Conservation (phyloP, 2,888 invertebrate genomes). For the Nycteola revayana region DNA sequence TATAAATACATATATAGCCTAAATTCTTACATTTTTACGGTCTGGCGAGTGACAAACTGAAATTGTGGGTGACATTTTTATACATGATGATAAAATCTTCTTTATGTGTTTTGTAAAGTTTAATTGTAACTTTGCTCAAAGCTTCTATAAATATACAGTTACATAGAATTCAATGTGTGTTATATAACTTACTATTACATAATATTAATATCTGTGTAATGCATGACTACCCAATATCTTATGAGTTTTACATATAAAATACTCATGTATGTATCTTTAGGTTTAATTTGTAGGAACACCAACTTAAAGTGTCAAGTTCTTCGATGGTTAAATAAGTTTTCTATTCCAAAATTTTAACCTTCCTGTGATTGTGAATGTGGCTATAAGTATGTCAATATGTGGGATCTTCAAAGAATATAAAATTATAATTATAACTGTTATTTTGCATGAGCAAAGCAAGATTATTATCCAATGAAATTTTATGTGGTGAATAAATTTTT, state of each 20-base stretch:
- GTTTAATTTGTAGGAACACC: slow-evolving; percentile 70
- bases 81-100: slow-evolving; percentile 47
- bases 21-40: slow-evolving; percentile 50
- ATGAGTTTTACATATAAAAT: slow-evolving; percentile 50
- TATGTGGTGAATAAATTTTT: slow-evolving; percentile 80
- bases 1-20: slow-evolving; percentile 53
- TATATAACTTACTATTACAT: slow-evolving; percentile 13
- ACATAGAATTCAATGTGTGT: slow-evolving; percentile 34
- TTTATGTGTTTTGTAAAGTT: slow-evolving; percentile 36
- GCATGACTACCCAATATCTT: slow-evolving; percentile 33
- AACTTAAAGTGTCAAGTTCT: slow-evolving; percentile 58
- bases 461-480: slow-evolving; percentile 53
- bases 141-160: slow-evolving; percentile 42
- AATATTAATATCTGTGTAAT: slow-evolving; percentile 19
- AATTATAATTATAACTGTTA: slow-evolving; percentile 69
- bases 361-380: slow-evolving; percentile 78
- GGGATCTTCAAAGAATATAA: slow-evolving; percentile 67
- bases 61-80: slow-evolving; percentile 62
- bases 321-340: slow-evolving; percentile 67
- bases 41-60: slow-evolving; percentile 46
- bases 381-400: slow-evolving; percentile 68
- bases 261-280: slow-evolving; percentile 55
- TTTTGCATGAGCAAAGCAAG: slow-evolving; percentile 64
- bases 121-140: slow-evolving; percentile 63
- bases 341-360: slow-evolving; percentile 76